A percentile compares a stretch with the other conserved stretches of the same genome.
phyloP scores from a whole-genome alignment of 1,140 invertebrate genomes.

The Drosophila orosa region DNA sequence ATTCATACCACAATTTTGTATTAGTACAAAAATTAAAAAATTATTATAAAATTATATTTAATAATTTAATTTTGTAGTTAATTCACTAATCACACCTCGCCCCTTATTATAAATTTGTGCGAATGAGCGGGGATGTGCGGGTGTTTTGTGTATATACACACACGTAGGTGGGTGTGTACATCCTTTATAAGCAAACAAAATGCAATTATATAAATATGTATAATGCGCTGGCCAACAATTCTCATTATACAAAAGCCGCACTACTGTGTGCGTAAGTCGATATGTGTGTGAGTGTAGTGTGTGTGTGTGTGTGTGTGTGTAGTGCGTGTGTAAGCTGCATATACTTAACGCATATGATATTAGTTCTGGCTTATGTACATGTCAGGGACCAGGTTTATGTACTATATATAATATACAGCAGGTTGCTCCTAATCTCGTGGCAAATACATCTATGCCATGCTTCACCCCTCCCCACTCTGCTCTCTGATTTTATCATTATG shows the following conservation, averaged over 20 bases:
- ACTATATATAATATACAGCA: conserved; percentile 21
- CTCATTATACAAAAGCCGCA: conserved; percentile 39
- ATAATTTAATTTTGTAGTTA: neutral
- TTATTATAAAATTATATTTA: neutral
- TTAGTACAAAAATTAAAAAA: no score
- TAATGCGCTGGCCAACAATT: conserved; percentile 31
- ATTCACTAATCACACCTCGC: conserved; percentile 15
- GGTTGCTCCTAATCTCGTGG: conserved; percentile 28
- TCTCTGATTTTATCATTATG: neutral
- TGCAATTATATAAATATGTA: conserved; percentile 63
- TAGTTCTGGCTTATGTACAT: conserved; percentile 32
- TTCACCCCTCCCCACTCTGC: neutral
- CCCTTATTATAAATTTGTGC: conserved; percentile 32
- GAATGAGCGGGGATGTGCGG: neutral
- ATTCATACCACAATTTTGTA: neutral
- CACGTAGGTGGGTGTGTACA: conserved; percentile 19
- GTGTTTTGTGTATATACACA: conserved; percentile 1
- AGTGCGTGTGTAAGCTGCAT: conserved; percentile 35
- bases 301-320: neutral
- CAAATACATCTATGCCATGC: conserved; percentile 1
- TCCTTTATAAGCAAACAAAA: conserved; percentile 53
- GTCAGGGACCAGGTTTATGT: conserved; percentile 1
- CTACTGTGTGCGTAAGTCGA: conserved; percentile 14
- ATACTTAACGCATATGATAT: conserved; percentile 62
- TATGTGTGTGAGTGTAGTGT: conserved; percentile 5